Evolutionary conservation across 2,888 invertebrate species (phyloP), one percentile per base, ranked within the genome.

Genomic region (Oligia latruncula): DNA sequence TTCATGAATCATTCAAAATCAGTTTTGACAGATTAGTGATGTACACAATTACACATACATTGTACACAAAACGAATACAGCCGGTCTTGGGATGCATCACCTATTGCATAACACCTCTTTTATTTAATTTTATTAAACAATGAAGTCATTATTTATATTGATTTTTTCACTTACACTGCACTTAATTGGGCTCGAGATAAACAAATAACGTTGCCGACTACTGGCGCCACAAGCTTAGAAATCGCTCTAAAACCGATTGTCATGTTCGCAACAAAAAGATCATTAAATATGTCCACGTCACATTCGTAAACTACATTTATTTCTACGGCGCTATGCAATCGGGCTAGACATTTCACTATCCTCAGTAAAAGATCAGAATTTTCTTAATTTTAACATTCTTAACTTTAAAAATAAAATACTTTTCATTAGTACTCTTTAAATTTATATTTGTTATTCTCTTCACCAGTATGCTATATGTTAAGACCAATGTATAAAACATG

Each of bases 221-320:
- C 86, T 72, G 96, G 96, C 76, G 93, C 95, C 64, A 94, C 92
- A 81, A 96, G 90, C 90, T 92, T 95, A 67, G 92, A 91, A 90
- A 96, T 83, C 76, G 91, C 89, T 91, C 93, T 91, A 92, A 95
- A 92, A 85, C 93, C 92, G 90, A 95, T 93, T 96, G 96, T 95
- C 96, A 96, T 96, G 88, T 84, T 91, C 79, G 60, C 67, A 72
- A 74, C 78, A 74, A 80, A 78, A 74, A 88, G 78, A 78, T 87
- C 49, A 17, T 86, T 82, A 84, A 81, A 68, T 66, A 13, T 58
- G 17, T 8, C 29, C 29, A 29, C 29, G 29, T 23, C 20, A 74
- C 86, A 90, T 90, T 91, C 88, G 49, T 71, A 92, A 87, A 86
- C 88, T 71, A 68, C 20, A 58, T 52, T 29, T n/a, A 43, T 52